Evolutionary conservation across 1,140 invertebrate genomes (phyloP).

Genomic region (Galleria mellonella): DNA sequence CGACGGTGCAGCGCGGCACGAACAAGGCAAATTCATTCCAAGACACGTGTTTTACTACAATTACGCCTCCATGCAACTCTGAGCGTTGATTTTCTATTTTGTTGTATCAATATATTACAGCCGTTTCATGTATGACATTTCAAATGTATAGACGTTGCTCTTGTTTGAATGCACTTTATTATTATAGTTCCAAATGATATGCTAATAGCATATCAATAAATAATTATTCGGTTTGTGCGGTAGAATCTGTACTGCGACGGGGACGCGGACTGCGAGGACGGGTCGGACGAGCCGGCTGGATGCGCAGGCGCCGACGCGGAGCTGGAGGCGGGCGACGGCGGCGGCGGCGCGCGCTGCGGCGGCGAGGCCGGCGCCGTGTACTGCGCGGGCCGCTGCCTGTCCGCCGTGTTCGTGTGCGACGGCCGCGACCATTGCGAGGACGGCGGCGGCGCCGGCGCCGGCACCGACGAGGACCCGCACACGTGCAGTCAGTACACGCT

Average conservation of each 20-base stretch:
- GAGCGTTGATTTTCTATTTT: no score
- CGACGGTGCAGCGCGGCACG: no score
- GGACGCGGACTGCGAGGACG: conserved; percentile 86
- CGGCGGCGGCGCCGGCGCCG: conserved; percentile 78
- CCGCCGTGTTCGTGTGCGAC: conserved; percentile 81
- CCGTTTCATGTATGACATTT: no score
- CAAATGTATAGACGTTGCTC: no score
- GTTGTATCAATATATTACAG: no score
- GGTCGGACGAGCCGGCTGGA: conserved; percentile 85
- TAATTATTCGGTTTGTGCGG: no score
- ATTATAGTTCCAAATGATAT: no score
- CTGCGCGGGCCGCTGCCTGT: conserved; percentile 78
- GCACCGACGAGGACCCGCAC: conserved; percentile 38
- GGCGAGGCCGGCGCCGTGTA: conserved; percentile 35
- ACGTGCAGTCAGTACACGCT: conserved; percentile 26
- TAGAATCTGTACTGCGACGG: conserved; percentile 89
- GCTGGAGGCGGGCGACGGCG: not conserved
- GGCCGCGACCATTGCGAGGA: conserved; percentile 85
- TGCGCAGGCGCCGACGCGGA: conserved; percentile 61
- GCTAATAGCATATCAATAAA: no score
- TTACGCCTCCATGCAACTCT: no score
- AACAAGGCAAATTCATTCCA: no score
- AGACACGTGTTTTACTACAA: no score
- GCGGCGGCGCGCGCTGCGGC: conserved; percentile 11
- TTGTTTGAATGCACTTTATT: no score